A percentile compares a stretch with the other conserved stretches of the same genome.
Evolutionary conservation across 2,888 invertebrate species (phyloP).

Genomic region (Oscheius sp.): DNA sequence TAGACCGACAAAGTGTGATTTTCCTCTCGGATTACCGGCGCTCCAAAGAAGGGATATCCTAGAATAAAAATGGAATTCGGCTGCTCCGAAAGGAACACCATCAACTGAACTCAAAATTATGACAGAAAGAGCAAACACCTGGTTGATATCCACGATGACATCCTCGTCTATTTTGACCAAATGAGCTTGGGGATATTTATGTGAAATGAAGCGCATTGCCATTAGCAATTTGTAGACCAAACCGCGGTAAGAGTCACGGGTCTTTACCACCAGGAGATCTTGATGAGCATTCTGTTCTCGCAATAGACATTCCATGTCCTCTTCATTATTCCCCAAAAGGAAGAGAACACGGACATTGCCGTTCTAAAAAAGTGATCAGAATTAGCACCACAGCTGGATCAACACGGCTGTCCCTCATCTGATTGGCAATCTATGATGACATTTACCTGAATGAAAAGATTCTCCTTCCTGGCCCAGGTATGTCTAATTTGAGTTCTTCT

Average conservation of each 20-base stretch:
- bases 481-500: background rate
- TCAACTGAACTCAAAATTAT: constrained; percentile 3
- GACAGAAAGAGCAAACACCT: no score
- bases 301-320: constrained; percentile 1
- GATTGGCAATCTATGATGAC: background rate
- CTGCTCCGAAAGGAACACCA: background rate
- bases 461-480: background rate
- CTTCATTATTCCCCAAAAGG: background rate
- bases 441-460: background rate
- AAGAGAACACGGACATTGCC: background rate
- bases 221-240: constrained; percentile 25
- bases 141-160: background rate
- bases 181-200: constrained; percentile 10
- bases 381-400: background rate
- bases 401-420: background rate
- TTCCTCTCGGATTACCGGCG: background rate
- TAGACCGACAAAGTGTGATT: background rate
- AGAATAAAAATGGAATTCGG: background rate
- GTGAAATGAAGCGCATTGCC: background rate
- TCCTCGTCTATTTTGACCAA: constrained; percentile 11
- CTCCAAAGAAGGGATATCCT: background rate
- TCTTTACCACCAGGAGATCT: constrained; percentile 3
- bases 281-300: background rate
- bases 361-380: background rate
- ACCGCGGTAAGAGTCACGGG: constrained; percentile 12